Evolutionary conservation across 1,140 invertebrate species (phyloP).

Genomic region (Hermetia illucens): DNA sequence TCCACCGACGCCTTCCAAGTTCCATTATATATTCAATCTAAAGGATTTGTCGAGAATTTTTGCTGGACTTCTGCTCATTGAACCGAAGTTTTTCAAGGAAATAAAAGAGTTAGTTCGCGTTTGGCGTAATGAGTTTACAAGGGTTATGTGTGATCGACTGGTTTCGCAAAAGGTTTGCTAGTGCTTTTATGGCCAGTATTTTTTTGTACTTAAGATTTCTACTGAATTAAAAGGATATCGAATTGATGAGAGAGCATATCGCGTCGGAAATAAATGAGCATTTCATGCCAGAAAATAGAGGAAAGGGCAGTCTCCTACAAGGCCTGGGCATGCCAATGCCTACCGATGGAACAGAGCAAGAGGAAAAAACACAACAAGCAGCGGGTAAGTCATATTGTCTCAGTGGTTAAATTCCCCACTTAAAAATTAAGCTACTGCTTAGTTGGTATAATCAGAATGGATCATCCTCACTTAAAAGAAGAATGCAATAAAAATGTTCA

Average conservation of each 20-base stretch:
- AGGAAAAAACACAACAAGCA: neutral
- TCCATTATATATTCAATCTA: slow-evolving; percentile 90
- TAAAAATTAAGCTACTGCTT: too few relatives aligned
- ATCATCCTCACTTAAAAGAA: too few relatives aligned
- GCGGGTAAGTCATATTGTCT: too few relatives aligned
- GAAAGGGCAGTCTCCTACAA: slow-evolving; percentile 20
- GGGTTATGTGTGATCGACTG: slow-evolving; percentile 76
- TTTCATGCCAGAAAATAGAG: slow-evolving; percentile 29
- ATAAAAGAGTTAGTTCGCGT: slow-evolving; percentile 60
- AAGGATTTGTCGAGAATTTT: slow-evolving; percentile 74
- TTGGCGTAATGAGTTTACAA: slow-evolving; percentile 78
- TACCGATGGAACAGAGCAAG: neutral
- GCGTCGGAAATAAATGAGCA: slow-evolving; percentile 31
- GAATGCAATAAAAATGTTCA: too few relatives aligned
- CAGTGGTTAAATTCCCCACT: too few relatives aligned
- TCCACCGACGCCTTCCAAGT: slow-evolving; percentile 83
- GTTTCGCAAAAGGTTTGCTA: slow-evolving; percentile 55
- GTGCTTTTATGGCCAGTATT: slow-evolving; percentile 15
- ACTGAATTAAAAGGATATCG: slow-evolving; percentile 16
- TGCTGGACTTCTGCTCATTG: slow-evolving; percentile 61
- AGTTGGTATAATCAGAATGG: too few relatives aligned
- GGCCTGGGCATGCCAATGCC: slow-evolving; percentile 7
- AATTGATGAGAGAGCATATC: slow-evolving; percentile 30
- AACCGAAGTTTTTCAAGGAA: slow-evolving; percentile 47
- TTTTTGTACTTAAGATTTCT: neutral